A percentile compares a stretch with the other conserved stretches of the same genome.
These are phyloP conservation scores for Hypomesus transpacificus DNA, from an alignment of 2,113 vertebrate species.

Conservation along the genomic window DNA sequence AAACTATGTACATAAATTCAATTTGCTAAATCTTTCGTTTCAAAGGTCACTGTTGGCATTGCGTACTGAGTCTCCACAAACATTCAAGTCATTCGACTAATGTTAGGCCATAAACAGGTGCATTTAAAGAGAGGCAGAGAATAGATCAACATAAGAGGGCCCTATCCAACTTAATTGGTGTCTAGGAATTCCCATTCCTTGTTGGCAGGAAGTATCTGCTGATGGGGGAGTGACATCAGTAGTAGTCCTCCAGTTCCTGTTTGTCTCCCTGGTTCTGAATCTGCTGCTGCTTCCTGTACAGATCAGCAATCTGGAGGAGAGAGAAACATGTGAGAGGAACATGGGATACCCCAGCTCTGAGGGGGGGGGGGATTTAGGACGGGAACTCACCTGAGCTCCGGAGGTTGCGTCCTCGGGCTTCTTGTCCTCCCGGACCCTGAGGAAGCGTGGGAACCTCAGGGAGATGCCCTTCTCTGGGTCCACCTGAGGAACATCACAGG, in stretches of 20 bases:
- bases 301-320: slow-evolving; percentile 76
- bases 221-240: slow-evolving; percentile 55
- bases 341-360: background rate
- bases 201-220: too few relatives aligned
- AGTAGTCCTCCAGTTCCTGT: slow-evolving; percentile 75
- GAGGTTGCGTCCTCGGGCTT: slow-evolving; percentile 82
- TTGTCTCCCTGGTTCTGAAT: slow-evolving; percentile 84
- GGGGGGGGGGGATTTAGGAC: slow-evolving; percentile 16
- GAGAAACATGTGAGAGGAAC: slow-evolving; percentile 9
- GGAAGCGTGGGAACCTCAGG: slow-evolving; percentile 85
- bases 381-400: slow-evolving; percentile 74
- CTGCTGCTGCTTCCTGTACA: slow-evolving; percentile 88
- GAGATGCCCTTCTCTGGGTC: slow-evolving; percentile 87
- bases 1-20: too few relatives aligned
- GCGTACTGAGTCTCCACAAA: too few relatives aligned
- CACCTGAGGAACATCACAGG: slow-evolving; percentile 66
- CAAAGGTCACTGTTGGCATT: too few relatives aligned
- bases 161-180: too few relatives aligned
- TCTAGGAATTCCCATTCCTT: too few relatives aligned
- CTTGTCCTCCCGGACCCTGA: slow-evolving; percentile 82
- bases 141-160: too few relatives aligned
- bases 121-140: too few relatives aligned
- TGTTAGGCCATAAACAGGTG: too few relatives aligned
- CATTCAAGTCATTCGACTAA: too few relatives aligned
- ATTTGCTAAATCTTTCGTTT: too few relatives aligned